Percentiles rank a stretch among this genome's conserved stretches.
phyloP scores from a whole-genome alignment of 2,797 vertebrate species.

The Rhabdophis nuchalis region DNA sequence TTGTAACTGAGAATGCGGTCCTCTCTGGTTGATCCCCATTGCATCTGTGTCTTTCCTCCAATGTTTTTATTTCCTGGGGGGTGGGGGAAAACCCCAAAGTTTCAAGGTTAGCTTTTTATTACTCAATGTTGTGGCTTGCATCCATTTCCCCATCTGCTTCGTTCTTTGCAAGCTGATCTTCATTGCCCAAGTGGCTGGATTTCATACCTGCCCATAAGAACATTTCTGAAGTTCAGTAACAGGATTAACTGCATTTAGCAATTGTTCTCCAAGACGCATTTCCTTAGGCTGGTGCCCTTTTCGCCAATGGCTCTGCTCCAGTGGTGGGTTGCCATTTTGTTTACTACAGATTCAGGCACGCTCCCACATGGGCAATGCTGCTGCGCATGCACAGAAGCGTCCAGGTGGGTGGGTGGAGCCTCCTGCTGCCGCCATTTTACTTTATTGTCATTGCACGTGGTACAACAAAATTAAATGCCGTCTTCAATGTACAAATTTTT shows the following conservation, averaged over 20 bases:
- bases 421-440: no score
- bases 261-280: not conserved
- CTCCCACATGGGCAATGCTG: no score
- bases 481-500: no score
- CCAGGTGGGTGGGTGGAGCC: no score
- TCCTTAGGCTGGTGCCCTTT: not conserved
- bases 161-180: not conserved
- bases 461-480: no score
- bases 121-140: not conserved
- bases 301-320: not conserved
- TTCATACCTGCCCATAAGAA: not conserved
- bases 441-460: no score
- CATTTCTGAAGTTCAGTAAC: not conserved
- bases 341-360: no score
- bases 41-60: not conserved
- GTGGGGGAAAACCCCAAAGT: not conserved
- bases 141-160: not conserved
- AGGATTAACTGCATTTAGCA: not conserved
- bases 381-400: no score
- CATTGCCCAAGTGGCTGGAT: not conserved
- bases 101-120: not conserved
- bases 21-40: not conserved
- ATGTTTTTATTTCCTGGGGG: not conserved
- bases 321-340: no score
- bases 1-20: not conserved